phyloP scores from a whole-genome alignment of 2,113 vertebrate genomes.

The Petromus typicus region DNA sequence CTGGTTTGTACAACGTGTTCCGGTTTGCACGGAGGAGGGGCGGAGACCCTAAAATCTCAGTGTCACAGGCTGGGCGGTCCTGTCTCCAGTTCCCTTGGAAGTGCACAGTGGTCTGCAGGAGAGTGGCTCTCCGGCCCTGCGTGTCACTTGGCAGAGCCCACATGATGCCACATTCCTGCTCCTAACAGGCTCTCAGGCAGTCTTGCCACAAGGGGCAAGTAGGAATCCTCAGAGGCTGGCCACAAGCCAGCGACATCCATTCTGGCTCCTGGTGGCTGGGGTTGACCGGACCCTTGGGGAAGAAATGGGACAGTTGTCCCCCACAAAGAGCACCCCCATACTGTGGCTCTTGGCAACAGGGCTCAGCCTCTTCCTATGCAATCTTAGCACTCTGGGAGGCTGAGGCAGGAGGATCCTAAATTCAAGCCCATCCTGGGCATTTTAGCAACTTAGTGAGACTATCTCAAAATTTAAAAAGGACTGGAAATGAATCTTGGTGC shows the following conservation, averaged over 20 bases:
- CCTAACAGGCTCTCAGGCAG: constrained; percentile 23
- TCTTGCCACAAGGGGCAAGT: constrained; percentile 12
- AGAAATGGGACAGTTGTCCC: background rate
- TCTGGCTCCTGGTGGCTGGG: rapidly evolving
- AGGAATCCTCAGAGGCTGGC: background rate
- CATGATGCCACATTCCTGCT: background rate
- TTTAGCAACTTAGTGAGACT: background rate
- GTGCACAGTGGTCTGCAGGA: background rate
- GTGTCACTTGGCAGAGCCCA: background rate
- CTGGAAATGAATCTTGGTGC: background rate
- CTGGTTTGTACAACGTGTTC: rapidly evolving
- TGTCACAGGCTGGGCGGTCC: rapidly evolving
- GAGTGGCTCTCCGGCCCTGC: rapidly evolving
- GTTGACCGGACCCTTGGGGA: background rate
- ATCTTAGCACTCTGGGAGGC: background rate
- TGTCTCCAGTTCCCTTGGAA: background rate
- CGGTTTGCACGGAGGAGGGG: background rate
- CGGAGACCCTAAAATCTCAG: background rate
- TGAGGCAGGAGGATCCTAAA: background rate
- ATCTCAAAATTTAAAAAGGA: background rate
- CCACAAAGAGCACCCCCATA: background rate
- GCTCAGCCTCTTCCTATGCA: background rate
- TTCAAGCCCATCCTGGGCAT: background rate
- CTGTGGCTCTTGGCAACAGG: background rate
- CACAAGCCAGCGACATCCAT: background rate